phyloP scores from a whole-genome alignment of 2,113 vertebrate genomes.

The Lontra canadensis region DNA sequence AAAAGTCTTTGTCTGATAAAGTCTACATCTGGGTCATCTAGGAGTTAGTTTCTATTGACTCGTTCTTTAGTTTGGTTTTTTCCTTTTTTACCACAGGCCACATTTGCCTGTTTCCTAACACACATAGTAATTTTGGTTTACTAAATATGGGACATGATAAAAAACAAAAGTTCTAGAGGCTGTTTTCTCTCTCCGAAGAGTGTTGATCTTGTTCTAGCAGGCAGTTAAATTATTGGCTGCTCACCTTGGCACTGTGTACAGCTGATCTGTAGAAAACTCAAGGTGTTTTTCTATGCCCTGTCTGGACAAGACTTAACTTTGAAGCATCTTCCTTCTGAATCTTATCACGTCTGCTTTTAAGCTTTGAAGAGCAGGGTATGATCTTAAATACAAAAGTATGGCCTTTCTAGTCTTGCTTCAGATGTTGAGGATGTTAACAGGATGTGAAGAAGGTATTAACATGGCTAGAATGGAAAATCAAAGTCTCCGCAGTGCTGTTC shows the following conservation, averaged over 20 bases:
- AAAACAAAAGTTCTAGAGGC: background rate
- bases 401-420: background rate
- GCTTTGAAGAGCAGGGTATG: background rate
- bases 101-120: background rate
- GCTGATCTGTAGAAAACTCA: background rate
- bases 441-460: background rate
- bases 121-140: background rate
- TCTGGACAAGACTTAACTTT: background rate
- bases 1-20: background rate
- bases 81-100: background rate
- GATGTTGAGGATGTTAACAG: background rate
- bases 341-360: background rate
- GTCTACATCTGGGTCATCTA: background rate
- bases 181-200: background rate
- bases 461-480: background rate
- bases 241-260: background rate
- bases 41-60: background rate
- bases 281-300: background rate
- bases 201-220: background rate
- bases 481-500: background rate
- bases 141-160: background rate
- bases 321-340: background rate
- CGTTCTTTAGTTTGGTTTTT: background rate
- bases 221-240: background rate
- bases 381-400: background rate